A percentile compares a stretch with the other conserved stretches of the same genome.
Evolutionary conservation across 2,113 vertebrate genomes (phyloP).

Genomic region (Elgaria multicarinata): DNA sequence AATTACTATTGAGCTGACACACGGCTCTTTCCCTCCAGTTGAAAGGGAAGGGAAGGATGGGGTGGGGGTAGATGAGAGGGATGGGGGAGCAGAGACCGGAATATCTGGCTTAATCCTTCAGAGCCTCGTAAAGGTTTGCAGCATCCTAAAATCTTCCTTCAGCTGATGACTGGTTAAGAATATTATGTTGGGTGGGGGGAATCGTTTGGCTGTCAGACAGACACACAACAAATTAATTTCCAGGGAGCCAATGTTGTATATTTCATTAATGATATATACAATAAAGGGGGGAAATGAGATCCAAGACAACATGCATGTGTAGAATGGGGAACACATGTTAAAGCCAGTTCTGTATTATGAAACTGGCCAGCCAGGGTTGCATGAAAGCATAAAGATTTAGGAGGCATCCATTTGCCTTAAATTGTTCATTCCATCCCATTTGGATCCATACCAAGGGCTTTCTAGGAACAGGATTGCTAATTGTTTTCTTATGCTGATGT

Average conservation of each 20-base stretch:
- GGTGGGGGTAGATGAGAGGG: neutral
- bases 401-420: neutral
- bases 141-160: slow-evolving; percentile 18
- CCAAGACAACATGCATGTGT: neutral
- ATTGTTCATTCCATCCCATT: neutral
- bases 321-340: neutral
- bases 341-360: neutral
- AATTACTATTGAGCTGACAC: slow-evolving; percentile 42
- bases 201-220: neutral
- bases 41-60: slow-evolving; percentile 35
- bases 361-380: neutral
- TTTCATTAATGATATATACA: neutral
- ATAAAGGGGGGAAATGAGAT: neutral
- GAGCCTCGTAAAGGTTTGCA: slow-evolving; percentile 24
- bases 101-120: slow-evolving; percentile 21
- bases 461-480: neutral
- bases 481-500: neutral
- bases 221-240: neutral
- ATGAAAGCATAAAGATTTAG: neutral
- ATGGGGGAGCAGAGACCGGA: slow-evolving; percentile 20
- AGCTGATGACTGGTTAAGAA: neutral
- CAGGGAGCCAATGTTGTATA: neutral
- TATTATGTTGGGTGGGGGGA: neutral
- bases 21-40: slow-evolving; percentile 19
- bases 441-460: neutral